Percentiles rank a stretch among this genome's conserved stretches.
phyloP scores from a whole-genome alignment of 2,797 vertebrate species.

The Huso huso region DNA sequence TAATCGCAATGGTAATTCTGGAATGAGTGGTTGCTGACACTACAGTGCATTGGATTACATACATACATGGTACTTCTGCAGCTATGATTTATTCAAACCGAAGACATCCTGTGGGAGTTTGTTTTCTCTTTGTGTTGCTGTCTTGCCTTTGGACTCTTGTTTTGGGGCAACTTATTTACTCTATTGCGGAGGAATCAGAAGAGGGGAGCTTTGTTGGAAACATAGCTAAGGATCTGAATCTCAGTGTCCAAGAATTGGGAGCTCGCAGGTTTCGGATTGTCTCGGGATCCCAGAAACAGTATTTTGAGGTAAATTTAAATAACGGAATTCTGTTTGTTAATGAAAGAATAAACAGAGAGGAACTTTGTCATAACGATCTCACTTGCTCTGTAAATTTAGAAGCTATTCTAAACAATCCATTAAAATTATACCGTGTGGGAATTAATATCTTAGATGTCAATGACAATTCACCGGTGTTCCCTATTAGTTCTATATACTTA shows the following conservation, averaged over 20 bases:
- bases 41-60: too few relatives aligned
- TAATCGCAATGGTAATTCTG: too few relatives aligned
- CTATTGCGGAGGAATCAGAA: constrained; percentile 49
- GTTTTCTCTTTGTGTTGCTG: constrained; percentile 31
- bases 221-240: constrained; percentile 48
- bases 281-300: constrained; percentile 37
- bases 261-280: constrained; percentile 47
- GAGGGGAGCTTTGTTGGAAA: constrained; percentile 47
- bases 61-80: constrained; percentile 5
- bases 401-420: constrained; percentile 41
- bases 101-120: constrained; percentile 29
- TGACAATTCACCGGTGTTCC: constrained; percentile 44
- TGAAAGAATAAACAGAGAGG: constrained; percentile 52
- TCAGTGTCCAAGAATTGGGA: constrained; percentile 41
- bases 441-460: constrained; percentile 46
- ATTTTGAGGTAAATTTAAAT: constrained; percentile 52
- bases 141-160: constrained; percentile 26
- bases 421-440: constrained; percentile 43
- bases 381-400: constrained; percentile 44
- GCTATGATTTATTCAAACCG: constrained; percentile 28
- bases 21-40: too few relatives aligned
- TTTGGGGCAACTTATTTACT: constrained; percentile 51
- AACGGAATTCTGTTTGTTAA: constrained; percentile 42
- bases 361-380: constrained; percentile 36
- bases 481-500: constrained; percentile 36